Conservation (phyloP, 2,113 vertebrate genomes). For the Chlorocebus sabaeus region DNA sequence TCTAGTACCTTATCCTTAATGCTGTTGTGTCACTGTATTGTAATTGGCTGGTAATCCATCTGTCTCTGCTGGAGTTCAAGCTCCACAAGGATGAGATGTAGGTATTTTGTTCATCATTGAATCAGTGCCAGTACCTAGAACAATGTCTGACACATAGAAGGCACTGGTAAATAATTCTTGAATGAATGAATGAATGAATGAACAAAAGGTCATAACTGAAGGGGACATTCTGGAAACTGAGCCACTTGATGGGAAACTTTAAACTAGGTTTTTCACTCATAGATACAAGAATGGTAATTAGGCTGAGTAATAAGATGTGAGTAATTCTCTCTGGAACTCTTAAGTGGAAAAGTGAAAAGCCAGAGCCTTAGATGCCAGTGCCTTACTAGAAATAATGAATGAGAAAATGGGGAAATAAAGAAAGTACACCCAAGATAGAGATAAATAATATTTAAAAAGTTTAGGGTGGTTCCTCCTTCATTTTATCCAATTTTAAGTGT, state of each 20-base stretch:
- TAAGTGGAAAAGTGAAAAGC: conserved; percentile 26
- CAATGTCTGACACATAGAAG: neutral
- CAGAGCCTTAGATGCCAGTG: neutral
- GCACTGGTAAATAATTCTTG: neutral
- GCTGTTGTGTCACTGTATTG: neutral
- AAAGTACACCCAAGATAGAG: neutral
- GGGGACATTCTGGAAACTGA: conserved; percentile 47
- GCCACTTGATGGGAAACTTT: conserved; percentile 29
- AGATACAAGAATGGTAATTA: conserved; percentile 25
- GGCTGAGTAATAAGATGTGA: conserved; percentile 34
- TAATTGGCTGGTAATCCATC: neutral
- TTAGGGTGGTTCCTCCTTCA: neutral
- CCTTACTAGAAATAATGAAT: conserved; percentile 3
- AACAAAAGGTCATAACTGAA: neutral
- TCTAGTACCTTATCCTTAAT: neutral
- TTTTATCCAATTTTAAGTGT: conserved; percentile 26
- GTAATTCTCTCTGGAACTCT: conserved; percentile 40
- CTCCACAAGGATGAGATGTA: neutral
- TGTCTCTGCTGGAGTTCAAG: neutral
- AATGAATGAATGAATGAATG: conserved; percentile 16
- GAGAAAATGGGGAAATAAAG: neutral
- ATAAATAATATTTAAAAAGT: neutral
- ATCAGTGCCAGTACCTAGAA: neutral
- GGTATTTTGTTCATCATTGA: neutral
- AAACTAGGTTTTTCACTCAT: conserved; percentile 19